Conservation (phyloP, 2,888 invertebrate species). For the Drosophila limbata region DNA sequence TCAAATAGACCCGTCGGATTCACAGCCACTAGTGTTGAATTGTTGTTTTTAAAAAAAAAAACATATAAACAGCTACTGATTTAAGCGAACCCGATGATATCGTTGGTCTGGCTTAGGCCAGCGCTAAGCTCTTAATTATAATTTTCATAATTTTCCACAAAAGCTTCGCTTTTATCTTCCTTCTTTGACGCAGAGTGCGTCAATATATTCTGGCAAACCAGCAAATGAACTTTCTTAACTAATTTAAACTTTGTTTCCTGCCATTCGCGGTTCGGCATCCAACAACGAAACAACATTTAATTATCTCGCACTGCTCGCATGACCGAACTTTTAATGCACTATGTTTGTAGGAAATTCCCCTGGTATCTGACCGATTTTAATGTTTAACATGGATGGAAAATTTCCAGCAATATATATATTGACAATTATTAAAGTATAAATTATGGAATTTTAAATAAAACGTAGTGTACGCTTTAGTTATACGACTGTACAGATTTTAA, state of each 20-base stretch:
- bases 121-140: slow-evolving; percentile 66
- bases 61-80: slow-evolving; percentile 64
- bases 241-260: slow-evolving; percentile 70
- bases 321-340: slow-evolving; percentile 16
- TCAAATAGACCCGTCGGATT: slow-evolving; percentile 23
- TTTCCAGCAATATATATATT: neutral
- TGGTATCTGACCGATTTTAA: neutral
- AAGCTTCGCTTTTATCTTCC: slow-evolving; percentile 39
- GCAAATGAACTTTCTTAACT: slow-evolving; percentile 68
- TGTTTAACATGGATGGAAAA: neutral
- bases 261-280: slow-evolving; percentile 12
- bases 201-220: slow-evolving; percentile 43
- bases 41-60: slow-evolving; percentile 24
- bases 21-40: slow-evolving; percentile 48
- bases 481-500: no score
- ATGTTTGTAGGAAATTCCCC: neutral
- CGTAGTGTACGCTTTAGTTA: no score
- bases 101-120: slow-evolving; percentile 31
- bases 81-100: slow-evolving; percentile 36
- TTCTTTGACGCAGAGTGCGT: slow-evolving; percentile 9
- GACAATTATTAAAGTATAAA: neutral
- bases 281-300: slow-evolving; percentile 11
- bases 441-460: no score
- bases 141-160: slow-evolving; percentile 64
- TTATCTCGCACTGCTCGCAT: neutral